Conservation (phyloP, 2,113 vertebrate species). For the Ornithorhynchus anatinus region DNA sequence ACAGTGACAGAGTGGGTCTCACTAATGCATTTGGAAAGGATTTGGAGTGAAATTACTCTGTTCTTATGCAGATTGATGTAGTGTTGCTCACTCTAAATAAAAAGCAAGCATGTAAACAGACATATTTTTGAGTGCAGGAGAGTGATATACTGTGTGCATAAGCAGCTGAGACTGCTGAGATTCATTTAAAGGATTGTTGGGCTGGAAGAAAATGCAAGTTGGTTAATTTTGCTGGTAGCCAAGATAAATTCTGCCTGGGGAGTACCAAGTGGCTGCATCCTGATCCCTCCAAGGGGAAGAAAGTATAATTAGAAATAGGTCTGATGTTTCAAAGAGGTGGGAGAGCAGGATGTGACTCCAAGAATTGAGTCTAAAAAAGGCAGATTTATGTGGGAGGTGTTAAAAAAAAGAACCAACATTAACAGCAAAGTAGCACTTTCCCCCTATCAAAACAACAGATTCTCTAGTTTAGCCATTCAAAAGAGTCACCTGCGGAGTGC, state of each 20-base stretch:
- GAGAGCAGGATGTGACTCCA: neutral
- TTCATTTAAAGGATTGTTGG: slow-evolving; percentile 25
- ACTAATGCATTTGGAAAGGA: slow-evolving; percentile 7
- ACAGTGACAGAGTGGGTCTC: neutral
- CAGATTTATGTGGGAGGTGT: neutral
- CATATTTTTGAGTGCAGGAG: slow-evolving; percentile 13
- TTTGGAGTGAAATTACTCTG: slow-evolving; percentile 27
- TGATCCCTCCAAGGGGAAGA: neutral
- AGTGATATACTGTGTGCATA: neutral
- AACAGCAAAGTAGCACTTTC: neutral
- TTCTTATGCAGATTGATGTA: slow-evolving; percentile 16
- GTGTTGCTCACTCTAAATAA: slow-evolving; percentile 18
- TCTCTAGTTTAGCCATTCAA: too few relatives aligned
- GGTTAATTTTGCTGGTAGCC: neutral
- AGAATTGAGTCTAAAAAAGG: neutral
- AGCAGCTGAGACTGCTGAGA: neutral
- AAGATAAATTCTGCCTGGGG: neutral
- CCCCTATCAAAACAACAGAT: too few relatives aligned
- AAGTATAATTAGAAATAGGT: neutral
- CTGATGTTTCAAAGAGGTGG: neutral
- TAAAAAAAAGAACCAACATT: neutral
- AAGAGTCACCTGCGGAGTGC: too few relatives aligned
- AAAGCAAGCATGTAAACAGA: neutral
- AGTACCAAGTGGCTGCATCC: neutral
- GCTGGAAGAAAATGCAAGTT: neutral